Evolutionary conservation across 2,797 vertebrate species (phyloP).

Genomic region (Clangula hyemalis): DNA sequence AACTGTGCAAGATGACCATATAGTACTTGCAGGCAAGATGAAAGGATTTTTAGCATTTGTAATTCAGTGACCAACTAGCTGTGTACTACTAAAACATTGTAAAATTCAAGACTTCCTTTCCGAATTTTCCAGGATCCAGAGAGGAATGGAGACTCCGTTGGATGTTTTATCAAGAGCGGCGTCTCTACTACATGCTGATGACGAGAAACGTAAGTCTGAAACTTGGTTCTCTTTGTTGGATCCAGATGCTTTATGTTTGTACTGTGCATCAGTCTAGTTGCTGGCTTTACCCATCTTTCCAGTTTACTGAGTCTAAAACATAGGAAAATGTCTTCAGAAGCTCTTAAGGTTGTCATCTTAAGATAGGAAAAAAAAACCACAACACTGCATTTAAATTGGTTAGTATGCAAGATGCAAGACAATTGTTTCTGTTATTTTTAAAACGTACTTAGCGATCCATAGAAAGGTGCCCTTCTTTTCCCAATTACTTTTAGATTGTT

Average conservation of each 20-base stretch:
- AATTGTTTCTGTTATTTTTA: neutral
- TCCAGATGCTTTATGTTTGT: neutral
- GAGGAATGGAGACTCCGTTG: conserved; percentile 97
- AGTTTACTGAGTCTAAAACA: neutral
- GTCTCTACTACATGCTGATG: conserved; percentile 94
- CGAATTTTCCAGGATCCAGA: conserved; percentile 75
- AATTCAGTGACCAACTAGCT: neutral
- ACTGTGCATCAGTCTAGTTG: fast-evolving
- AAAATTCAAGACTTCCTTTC: neutral
- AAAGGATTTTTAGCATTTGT: neutral
- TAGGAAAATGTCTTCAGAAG: neutral
- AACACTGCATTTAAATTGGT: neutral
- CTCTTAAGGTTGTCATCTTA: neutral
- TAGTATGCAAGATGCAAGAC: neutral
- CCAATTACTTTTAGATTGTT: neutral
- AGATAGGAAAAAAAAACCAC: neutral
- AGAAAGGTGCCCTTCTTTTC: neutral
- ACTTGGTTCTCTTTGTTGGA: neutral
- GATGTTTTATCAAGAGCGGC: conserved; percentile 98
- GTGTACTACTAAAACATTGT: neutral
- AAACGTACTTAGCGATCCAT: neutral
- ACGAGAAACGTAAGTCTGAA: conserved; percentile 93
- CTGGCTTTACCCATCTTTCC: neutral
- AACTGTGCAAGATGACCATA: neutral
- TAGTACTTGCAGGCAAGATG: neutral